These are phyloP conservation scores for Indicator indicator DNA, from an alignment of 2,113 vertebrate genomes.

Conservation along the genomic window DNA sequence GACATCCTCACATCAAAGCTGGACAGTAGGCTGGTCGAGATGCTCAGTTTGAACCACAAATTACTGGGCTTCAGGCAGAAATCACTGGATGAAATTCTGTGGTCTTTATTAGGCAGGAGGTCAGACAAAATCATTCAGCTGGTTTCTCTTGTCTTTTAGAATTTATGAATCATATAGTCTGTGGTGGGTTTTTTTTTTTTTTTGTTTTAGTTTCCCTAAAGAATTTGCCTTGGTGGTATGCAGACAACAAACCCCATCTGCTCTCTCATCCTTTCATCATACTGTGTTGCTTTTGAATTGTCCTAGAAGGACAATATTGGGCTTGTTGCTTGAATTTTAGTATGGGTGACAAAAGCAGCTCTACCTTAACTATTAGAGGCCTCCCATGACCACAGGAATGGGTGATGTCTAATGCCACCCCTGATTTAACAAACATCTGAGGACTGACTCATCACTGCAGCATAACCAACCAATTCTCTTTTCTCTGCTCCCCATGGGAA, in stretches of 20 bases:
- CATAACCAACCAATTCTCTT: neutral
- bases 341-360: neutral
- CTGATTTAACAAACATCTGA: neutral
- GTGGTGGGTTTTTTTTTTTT: no score
- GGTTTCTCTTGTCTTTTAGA: neutral
- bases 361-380: neutral
- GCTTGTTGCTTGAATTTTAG: slow-evolving; percentile 23
- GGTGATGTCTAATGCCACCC: neutral
- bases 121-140: slow-evolving; percentile 44
- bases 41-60: slow-evolving; percentile 45
- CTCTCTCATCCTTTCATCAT: neutral
- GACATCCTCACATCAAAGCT: slow-evolving; percentile 40
- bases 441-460: fast-evolving
- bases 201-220: neutral
- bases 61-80: slow-evolving; percentile 36
- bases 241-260: neutral
- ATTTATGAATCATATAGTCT: slow-evolving; percentile 32
- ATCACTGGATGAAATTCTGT: slow-evolving; percentile 38
- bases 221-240: neutral
- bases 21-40: neutral
- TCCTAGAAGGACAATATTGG: neutral
- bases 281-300: neutral
- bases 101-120: slow-evolving; percentile 49
- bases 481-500: neutral
- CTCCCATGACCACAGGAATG: slow-evolving; percentile 4